Conservation (phyloP, 2,797 vertebrate genomes). For the Babyrousa celebensis region DNA sequence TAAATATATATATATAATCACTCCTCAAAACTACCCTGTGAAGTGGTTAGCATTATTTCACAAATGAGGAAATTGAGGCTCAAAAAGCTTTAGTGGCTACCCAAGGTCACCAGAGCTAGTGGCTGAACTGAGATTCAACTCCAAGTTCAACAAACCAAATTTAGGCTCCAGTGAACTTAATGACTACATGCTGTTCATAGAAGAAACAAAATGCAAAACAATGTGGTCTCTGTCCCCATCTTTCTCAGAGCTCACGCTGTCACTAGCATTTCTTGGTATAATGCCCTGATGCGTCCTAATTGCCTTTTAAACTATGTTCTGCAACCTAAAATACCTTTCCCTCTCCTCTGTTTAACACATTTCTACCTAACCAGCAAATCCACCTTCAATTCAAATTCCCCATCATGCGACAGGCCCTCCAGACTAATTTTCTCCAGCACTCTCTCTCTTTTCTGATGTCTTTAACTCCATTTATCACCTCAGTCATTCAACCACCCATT, state of each 20-base stretch:
- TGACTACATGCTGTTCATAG: not conserved
- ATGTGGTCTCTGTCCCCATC: not conserved
- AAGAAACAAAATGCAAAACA: slow-evolving; percentile 31
- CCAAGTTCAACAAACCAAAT: slow-evolving; percentile 22
- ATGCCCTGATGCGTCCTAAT: not conserved
- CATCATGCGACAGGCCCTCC: not conserved
- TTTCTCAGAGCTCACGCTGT: not conserved
- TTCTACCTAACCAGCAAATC: not conserved
- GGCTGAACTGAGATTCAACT: slow-evolving; percentile 55
- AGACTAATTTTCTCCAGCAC: not conserved
- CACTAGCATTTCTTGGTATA: not conserved
- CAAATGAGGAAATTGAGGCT: slow-evolving; percentile 8
- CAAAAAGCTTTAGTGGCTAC: not conserved
- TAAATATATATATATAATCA: not conserved
- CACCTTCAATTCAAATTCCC: not conserved
- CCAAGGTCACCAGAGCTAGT: not conserved
- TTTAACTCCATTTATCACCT: slow-evolving; percentile 7
- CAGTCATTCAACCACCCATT: not conserved
- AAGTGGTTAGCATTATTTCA: slow-evolving; percentile 18
- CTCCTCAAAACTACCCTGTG: not conserved
- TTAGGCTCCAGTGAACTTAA: not conserved
- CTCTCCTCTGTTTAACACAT: not conserved
- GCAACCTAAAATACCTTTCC: not conserved
- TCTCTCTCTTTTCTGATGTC: not conserved
- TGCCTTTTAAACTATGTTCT: not conserved